Evolutionary conservation across 2,113 vertebrate species (phyloP).

Genomic region (Hippocampus mohnikei): DNA sequence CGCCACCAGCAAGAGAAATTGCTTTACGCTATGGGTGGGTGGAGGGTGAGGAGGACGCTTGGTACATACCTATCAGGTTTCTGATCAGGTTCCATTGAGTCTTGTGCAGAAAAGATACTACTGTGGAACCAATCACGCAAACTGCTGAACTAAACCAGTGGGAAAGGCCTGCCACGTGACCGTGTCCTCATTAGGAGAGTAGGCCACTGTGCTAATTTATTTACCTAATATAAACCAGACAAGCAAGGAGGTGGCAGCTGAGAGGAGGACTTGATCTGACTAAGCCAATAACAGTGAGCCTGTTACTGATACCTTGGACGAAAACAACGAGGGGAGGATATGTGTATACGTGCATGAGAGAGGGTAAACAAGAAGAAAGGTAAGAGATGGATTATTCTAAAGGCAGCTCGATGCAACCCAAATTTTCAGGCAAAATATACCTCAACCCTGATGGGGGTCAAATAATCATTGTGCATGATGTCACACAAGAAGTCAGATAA

Average conservation of each 20-base stretch:
- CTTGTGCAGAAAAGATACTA: conserved; percentile 45
- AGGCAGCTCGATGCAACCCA: not conserved
- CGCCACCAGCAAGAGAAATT: conserved; percentile 24
- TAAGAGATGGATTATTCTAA: not conserved
- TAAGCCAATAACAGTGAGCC: conserved; percentile 42
- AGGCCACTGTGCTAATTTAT: conserved; percentile 59
- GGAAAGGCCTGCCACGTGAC: conserved; percentile 61
- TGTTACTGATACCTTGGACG: conserved; percentile 28
- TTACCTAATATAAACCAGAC: conserved; percentile 52
- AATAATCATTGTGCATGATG: not conserved
- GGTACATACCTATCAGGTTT: conserved; percentile 55
- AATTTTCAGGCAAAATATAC: not conserved
- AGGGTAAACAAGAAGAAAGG: not conserved
- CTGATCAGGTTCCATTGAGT: conserved; percentile 61
- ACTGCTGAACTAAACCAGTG: conserved; percentile 62
- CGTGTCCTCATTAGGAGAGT: conserved; percentile 52
- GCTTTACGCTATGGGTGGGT: conserved; percentile 4
- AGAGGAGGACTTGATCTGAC: conserved; percentile 20
- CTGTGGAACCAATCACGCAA: conserved; percentile 44
- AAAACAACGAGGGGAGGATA: not conserved
- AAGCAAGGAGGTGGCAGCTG: conserved; percentile 23
- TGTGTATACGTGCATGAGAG: not conserved
- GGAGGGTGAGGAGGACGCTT: conserved; percentile 13
- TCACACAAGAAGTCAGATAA: not conserved
- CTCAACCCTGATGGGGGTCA: not conserved